These are phyloP conservation scores for Saxidomus purpurata DNA, from an alignment of 1,140 invertebrate genomes.

Conservation along the genomic window DNA sequence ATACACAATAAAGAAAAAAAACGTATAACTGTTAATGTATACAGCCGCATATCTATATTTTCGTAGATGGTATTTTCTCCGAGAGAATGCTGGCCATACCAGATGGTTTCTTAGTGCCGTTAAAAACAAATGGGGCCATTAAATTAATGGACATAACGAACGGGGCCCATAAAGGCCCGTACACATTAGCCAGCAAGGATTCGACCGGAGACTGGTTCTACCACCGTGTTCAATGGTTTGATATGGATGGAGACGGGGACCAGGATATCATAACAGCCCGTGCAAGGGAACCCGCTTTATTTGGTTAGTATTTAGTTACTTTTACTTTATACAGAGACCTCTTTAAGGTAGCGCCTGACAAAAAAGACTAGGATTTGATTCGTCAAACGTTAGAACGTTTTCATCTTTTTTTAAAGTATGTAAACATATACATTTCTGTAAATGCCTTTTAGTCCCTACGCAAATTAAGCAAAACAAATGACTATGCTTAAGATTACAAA, in stretches of 20 bases:
- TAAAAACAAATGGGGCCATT: constrained; percentile 85
- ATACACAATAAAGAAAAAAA: no score
- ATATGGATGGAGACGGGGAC: constrained; percentile 86
- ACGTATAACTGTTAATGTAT: no score
- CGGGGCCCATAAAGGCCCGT: constrained; percentile 75
- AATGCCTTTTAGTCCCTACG: no score
- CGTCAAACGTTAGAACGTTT: no score
- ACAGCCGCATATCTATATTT: no score
- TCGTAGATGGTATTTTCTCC: constrained; percentile 74
- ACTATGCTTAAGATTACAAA: no score
- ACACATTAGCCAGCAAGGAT: constrained; percentile 80
- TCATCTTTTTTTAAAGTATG: no score
- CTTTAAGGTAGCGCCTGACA: no score
- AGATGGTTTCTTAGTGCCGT: constrained; percentile 86
- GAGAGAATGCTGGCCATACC: constrained; percentile 71
- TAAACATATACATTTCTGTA: no score
- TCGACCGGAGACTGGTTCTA: constrained; percentile 84
- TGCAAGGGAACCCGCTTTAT: constrained; percentile 73
- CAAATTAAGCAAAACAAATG: no score
- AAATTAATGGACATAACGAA: constrained; percentile 83
- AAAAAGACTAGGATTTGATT: no score
- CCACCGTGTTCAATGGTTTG: constrained; percentile 86
- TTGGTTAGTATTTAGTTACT: constrained; percentile 71
- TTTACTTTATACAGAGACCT: no score
- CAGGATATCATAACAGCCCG: constrained; percentile 86